Evolutionary conservation across 1,140 invertebrate species (phyloP).

Genomic region (Helicoverpa armigera): DNA sequence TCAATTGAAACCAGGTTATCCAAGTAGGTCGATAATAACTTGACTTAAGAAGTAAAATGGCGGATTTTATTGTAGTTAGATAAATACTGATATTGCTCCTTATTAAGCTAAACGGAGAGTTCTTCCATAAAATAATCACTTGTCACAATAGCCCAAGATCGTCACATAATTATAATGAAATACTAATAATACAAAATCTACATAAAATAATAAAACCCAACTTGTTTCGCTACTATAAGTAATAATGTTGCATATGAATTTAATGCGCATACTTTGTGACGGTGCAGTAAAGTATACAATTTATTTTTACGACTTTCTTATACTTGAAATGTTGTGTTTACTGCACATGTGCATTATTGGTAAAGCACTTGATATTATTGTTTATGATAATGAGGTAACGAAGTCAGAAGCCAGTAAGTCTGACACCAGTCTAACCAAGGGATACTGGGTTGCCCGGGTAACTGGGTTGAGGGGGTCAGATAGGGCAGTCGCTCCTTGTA

Average conservation of each 20-base stretch:
- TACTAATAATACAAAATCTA: background rate
- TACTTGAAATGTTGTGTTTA: constrained; percentile 36
- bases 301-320: constrained; percentile 43
- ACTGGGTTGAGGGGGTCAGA: too few species aligned
- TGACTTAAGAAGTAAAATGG: too few species aligned
- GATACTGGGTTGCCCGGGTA: too few species aligned
- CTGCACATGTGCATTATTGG: constrained; percentile 14
- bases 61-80: too few species aligned
- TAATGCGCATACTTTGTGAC: constrained; percentile 23
- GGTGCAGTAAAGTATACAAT: constrained; percentile 37
- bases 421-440: too few species aligned
- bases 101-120: too few species aligned
- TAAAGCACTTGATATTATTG: constrained; percentile 1
- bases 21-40: too few species aligned
- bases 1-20: too few species aligned
- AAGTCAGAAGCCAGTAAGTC: too few species aligned
- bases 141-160: background rate
- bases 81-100: too few species aligned
- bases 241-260: constrained; percentile 38
- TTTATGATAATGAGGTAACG: background rate
- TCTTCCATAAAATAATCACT: background rate
- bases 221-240: background rate
- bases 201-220: constrained; percentile 29
- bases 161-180: background rate
- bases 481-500: too few species aligned